A percentile compares a stretch with the other conserved stretches of the same genome.
Conservation (phyloP, 2,113 vertebrate genomes). For the Pionites leucogaster region DNA sequence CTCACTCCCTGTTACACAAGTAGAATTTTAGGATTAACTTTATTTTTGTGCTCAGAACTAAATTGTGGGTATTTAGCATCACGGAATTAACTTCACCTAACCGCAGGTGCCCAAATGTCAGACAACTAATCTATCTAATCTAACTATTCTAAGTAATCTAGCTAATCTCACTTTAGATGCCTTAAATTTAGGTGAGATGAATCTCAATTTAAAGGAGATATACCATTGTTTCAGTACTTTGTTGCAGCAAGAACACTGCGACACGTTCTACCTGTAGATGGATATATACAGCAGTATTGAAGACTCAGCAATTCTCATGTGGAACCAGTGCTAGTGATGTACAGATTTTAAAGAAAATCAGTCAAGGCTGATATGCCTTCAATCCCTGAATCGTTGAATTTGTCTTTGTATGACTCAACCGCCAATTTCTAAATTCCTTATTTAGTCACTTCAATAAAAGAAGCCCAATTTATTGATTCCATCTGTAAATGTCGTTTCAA, state of each 20-base stretch:
- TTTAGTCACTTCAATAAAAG: conserved; percentile 7
- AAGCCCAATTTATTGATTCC: background rate
- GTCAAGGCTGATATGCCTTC: background rate
- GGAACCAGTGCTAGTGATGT: background rate
- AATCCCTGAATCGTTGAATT: background rate
- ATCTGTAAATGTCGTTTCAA: background rate
- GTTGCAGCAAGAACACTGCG: background rate
- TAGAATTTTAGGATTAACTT: background rate
- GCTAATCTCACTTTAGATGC: background rate
- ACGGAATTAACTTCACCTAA: background rate
- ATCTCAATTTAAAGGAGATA: background rate
- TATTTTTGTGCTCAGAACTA: background rate
- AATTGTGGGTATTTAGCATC: background rate
- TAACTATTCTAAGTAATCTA: background rate
- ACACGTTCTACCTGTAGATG: background rate
- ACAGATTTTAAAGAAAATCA: background rate
- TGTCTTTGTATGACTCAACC: background rate
- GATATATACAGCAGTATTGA: background rate
- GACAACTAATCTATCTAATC: background rate
- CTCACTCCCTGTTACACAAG: background rate
- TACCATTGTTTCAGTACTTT: background rate
- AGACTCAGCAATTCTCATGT: background rate
- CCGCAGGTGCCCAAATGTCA: background rate
- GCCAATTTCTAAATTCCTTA: background rate
- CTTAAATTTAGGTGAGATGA: background rate